A percentile compares a stretch with the other conserved stretches of the same genome.
phyloP scores from a whole-genome alignment of 2,797 vertebrate species.

The Sylvilagus floridanus region DNA sequence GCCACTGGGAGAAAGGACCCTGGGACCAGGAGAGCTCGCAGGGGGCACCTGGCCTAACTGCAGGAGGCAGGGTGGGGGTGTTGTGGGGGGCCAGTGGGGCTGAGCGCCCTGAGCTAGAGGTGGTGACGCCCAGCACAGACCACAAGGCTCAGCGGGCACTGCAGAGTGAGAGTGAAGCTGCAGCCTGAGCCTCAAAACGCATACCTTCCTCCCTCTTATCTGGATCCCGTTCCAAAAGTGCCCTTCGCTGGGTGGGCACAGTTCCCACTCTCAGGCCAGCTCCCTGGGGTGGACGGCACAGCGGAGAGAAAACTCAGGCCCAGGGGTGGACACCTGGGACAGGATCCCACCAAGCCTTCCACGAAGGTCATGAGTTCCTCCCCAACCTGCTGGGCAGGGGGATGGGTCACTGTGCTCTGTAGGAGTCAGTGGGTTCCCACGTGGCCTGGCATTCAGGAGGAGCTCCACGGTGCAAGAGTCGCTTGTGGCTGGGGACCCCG shows the following conservation, averaged over 20 bases:
- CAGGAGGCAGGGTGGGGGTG: too few relatives aligned
- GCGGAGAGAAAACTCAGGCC: background rate
- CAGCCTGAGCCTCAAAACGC: background rate
- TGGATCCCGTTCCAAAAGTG: background rate
- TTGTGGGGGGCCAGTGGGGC: background rate
- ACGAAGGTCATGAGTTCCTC: background rate
- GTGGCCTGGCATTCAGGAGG: background rate
- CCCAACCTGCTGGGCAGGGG: too few relatives aligned
- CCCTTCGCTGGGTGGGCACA: background rate
- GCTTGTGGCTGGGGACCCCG: too few relatives aligned
- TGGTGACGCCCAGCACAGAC: background rate
- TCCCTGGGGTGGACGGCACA: background rate
- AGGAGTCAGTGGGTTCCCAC: background rate
- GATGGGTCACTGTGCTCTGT: background rate
- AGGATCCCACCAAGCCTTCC: background rate
- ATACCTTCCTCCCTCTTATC: background rate
- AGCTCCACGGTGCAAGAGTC: background rate
- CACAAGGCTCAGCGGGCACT: rapidly evolving
- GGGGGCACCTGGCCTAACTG: background rate
- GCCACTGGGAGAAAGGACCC: background rate
- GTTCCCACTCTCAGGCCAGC: background rate
- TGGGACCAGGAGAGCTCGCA: background rate
- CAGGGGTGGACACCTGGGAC: background rate
- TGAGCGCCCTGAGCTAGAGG: background rate
- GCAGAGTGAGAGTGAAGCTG: background rate